phyloP scores from a whole-genome alignment of 2,888 invertebrate genomes.

The Andrena chrysosceles region DNA sequence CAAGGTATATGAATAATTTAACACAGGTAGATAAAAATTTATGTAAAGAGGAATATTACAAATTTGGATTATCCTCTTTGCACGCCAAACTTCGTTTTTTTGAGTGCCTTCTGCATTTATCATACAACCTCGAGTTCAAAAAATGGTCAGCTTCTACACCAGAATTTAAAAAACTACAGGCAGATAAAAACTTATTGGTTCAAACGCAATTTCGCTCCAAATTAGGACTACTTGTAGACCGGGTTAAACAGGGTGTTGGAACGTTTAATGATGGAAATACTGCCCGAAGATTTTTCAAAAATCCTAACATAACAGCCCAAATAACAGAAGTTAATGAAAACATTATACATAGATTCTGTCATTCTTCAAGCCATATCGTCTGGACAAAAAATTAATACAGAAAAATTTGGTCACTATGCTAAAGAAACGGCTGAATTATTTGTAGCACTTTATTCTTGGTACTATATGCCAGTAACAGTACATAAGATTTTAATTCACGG shows the following conservation, averaged over 20 bases:
- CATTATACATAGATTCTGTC: background rate
- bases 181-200: no score
- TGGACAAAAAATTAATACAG: slow-evolving; percentile 2
- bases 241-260: no score
- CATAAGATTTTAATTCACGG: slow-evolving; percentile 1
- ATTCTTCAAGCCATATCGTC: background rate
- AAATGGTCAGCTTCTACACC: no score
- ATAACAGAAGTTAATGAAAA: slow-evolving; percentile 3
- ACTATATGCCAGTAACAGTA: background rate
- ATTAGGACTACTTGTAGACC: no score
- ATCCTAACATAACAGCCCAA: slow-evolving; percentile 1
- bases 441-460: background rate
- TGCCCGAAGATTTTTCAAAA: background rate
- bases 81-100: no score
- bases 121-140: no score
- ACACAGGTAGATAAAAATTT: background rate
- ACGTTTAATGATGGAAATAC: background rate
- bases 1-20: background rate
- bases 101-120: no score
- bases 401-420: slow-evolving; percentile 1
- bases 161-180: no score
- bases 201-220: no score
- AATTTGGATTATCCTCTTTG: no score
- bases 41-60: slow-evolving; percentile 3
- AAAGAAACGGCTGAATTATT: background rate